phyloP scores from a whole-genome alignment of 2,797 vertebrate genomes.

The Neosilurus hyrtlii region DNA sequence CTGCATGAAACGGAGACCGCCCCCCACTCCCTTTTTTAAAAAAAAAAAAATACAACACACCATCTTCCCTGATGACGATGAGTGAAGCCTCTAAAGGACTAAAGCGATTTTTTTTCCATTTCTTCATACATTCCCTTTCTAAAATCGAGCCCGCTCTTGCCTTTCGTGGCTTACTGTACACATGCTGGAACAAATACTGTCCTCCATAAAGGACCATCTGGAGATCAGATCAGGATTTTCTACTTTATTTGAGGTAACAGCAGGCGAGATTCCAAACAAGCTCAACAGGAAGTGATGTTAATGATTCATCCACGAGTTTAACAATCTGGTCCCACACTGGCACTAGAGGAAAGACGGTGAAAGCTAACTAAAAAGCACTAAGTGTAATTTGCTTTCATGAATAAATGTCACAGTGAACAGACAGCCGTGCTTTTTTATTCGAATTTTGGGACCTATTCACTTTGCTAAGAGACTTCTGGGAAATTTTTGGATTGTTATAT shows the following conservation, averaged over 20 bases:
- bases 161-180: conserved; percentile 31
- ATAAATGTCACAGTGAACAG: conserved; percentile 6
- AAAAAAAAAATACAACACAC: background rate
- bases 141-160: conserved; percentile 9
- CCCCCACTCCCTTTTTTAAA: no score
- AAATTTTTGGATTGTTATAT: conserved; percentile 17
- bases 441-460: background rate
- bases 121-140: conserved; percentile 20
- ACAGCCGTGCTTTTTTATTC: background rate
- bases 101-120: conserved; percentile 43
- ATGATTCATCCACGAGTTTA: conserved; percentile 41
- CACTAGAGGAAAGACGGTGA: background rate
- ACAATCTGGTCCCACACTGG: conserved; percentile 21
- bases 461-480: conserved; percentile 17
- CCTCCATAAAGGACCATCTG: conserved; percentile 51
- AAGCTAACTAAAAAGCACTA: background rate
- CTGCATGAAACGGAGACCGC: background rate
- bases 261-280: conserved; percentile 43
- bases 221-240: conserved; percentile 47
- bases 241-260: conserved; percentile 46
- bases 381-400: conserved; percentile 2
- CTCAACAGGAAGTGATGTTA: conserved; percentile 39
- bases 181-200: conserved; percentile 44
- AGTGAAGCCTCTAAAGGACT: conserved; percentile 45
- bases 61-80: conserved; percentile 23